Conservation (phyloP, 2,113 vertebrate species). For the cattle (Bos taurus) region DNA sequence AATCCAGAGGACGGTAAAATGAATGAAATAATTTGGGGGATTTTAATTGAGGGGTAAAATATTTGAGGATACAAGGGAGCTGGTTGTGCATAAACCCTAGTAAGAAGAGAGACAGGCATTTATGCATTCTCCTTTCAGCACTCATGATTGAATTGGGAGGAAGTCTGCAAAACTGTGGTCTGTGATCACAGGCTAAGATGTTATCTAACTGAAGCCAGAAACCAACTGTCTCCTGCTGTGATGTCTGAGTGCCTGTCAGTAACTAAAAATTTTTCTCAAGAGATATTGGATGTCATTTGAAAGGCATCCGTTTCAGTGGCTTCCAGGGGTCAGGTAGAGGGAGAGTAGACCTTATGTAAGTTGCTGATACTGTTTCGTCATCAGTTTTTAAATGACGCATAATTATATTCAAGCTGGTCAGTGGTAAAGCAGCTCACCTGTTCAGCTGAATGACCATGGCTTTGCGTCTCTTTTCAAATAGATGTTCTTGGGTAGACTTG, state of each 20-base stretch:
- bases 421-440: neutral
- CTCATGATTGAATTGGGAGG: neutral
- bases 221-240: conserved; percentile 9
- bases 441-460: neutral
- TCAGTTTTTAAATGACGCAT: neutral
- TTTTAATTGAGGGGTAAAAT: conserved; percentile 32
- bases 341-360: neutral
- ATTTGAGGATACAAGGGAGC: neutral
- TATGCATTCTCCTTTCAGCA: conserved; percentile 3
- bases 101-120: neutral
- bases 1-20: conserved; percentile 75
- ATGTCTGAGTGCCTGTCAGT: neutral
- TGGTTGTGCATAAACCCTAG: conserved; percentile 5
- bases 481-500: neutral
- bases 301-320: neutral
- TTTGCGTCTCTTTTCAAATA: conserved; percentile 20
- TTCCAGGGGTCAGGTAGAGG: neutral
- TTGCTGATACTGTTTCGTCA: neutral
- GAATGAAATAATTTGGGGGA: conserved; percentile 62
- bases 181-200: conserved; percentile 30
- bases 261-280: neutral
- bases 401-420: neutral
- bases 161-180: neutral
- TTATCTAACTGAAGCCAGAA: conserved; percentile 36
- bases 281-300: conserved; percentile 21